These are phyloP conservation scores for Dromius quadrimaculatus DNA, from an alignment of 2,888 invertebrate species.

Conservation along the genomic window DNA sequence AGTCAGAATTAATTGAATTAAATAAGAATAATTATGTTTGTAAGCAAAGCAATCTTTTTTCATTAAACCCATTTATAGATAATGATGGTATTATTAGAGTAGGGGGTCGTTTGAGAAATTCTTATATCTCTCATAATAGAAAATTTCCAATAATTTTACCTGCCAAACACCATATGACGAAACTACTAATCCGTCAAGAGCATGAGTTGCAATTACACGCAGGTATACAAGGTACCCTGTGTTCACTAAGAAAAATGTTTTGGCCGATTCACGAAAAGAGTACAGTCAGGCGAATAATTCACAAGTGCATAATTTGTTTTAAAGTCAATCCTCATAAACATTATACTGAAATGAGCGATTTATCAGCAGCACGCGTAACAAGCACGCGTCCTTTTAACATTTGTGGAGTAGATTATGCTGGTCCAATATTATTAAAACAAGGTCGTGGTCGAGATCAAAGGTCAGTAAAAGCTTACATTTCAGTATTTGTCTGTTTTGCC, in stretches of 20 bases:
- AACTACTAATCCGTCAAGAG: slow-evolving; percentile 46
- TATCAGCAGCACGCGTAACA: slow-evolving; percentile 19
- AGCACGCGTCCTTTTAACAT: slow-evolving; percentile 15
- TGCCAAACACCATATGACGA: slow-evolving; percentile 48
- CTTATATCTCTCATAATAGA: slow-evolving; percentile 16
- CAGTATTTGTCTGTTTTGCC: neutral
- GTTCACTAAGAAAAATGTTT: slow-evolving; percentile 52
- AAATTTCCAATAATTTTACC: slow-evolving; percentile 54
- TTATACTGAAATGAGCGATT: slow-evolving; percentile 24
- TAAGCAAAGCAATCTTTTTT: neutral
- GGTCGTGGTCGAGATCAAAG: neutral
- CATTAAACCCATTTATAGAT: neutral
- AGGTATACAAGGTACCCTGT: slow-evolving; percentile 53
- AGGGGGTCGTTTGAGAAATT: neutral
- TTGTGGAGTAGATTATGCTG: neutral
- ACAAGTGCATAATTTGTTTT: slow-evolving; percentile 53
- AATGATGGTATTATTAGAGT: neutral
- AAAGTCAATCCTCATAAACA: slow-evolving; percentile 21
- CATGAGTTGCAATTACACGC: slow-evolving; percentile 53
- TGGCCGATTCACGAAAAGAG: slow-evolving; percentile 56
- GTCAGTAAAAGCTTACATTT: neutral
- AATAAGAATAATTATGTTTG: neutral
- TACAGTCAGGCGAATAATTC: slow-evolving; percentile 48
- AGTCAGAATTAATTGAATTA: neutral
- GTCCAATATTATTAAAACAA: neutral